phyloP scores from a whole-genome alignment of 2,888 invertebrate species.

The Latrodectus elegans region DNA sequence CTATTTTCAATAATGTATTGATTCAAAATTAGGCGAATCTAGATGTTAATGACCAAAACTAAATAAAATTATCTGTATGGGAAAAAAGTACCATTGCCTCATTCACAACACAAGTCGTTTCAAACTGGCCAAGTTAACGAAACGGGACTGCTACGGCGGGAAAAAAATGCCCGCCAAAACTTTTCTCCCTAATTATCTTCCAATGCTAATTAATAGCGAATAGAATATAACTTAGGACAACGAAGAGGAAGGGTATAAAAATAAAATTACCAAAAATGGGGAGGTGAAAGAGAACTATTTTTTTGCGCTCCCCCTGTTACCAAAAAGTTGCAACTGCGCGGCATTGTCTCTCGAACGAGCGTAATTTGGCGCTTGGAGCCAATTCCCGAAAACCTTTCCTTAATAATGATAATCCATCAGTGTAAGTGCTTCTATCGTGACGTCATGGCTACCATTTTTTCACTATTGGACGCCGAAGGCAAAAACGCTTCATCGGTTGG shows the following conservation, averaged over 20 bases:
- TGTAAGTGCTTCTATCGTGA: constrained; percentile 63
- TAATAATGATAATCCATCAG: constrained; percentile 69
- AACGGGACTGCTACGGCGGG: constrained; percentile 31
- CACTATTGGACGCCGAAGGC: constrained; percentile 59
- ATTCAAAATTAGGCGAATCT: constrained; percentile 32
- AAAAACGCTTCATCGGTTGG: constrained; percentile 67
- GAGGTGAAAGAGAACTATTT: constrained; percentile 39
- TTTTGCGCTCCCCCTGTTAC: constrained; percentile 22
- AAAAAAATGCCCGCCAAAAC: constrained; percentile 50
- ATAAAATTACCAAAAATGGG: constrained; percentile 6
- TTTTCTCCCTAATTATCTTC: constrained; percentile 64
- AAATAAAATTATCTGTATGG: constrained; percentile 21
- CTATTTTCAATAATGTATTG: constrained; percentile 42
- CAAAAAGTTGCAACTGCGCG: constrained; percentile 52
- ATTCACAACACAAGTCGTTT: constrained; percentile 39
- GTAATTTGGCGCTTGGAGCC: constrained; percentile 64
- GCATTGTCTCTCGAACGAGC: constrained; percentile 54
- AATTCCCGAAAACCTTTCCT: constrained; percentile 62
- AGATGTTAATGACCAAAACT: constrained; percentile 49
- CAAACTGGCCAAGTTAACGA: constrained; percentile 56
- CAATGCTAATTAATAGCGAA: constrained; percentile 65
- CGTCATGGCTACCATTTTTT: constrained; percentile 66
- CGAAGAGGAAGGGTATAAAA: neutral
- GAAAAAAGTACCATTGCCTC: constrained; percentile 21
- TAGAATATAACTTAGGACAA: constrained; percentile 51